Conservation (phyloP, 2,113 vertebrate genomes). For the Takifugu bimaculatus region DNA sequence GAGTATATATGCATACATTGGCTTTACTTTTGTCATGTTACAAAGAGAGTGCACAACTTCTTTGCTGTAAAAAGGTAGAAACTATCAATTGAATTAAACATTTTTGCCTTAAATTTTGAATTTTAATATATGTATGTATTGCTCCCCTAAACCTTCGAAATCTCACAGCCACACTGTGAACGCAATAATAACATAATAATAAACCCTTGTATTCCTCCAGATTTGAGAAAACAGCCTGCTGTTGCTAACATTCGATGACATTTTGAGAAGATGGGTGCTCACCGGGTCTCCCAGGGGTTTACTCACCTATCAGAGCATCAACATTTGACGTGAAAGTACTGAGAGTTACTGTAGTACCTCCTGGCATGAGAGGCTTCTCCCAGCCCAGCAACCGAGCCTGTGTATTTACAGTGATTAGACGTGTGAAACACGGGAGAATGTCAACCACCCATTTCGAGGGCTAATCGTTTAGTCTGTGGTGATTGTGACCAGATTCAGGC, state of each 20-base stretch:
- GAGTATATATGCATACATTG: neutral
- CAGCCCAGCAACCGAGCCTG: conserved; percentile 41
- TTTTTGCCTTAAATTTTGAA: neutral
- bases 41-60: neutral
- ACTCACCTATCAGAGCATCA: conserved; percentile 61
- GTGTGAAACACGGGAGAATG: conserved; percentile 44
- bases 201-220: conserved; percentile 41
- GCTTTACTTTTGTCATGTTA: neutral
- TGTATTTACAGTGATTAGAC: conserved; percentile 65
- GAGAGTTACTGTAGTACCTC: conserved; percentile 55
- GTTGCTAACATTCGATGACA: conserved; percentile 62
- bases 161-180: conserved; percentile 26
- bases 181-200: conserved; percentile 40
- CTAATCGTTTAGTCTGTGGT: neutral
- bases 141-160: conserved; percentile 49
- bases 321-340: conserved; percentile 61
- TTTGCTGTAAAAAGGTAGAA: neutral
- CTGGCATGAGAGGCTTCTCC: conserved; percentile 41
- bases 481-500: neutral
- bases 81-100: neutral
- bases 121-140: conserved; percentile 12
- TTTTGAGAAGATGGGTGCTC: conserved; percentile 57
- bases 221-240: conserved; percentile 33
- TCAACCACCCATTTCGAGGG: conserved; percentile 54
- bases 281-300: conserved; percentile 35